These are phyloP conservation scores for Apostichopus parvimensis DNA, from an alignment of 35 echinoderm and acorn worm genomes.

Conservation along the genomic window DNA sequence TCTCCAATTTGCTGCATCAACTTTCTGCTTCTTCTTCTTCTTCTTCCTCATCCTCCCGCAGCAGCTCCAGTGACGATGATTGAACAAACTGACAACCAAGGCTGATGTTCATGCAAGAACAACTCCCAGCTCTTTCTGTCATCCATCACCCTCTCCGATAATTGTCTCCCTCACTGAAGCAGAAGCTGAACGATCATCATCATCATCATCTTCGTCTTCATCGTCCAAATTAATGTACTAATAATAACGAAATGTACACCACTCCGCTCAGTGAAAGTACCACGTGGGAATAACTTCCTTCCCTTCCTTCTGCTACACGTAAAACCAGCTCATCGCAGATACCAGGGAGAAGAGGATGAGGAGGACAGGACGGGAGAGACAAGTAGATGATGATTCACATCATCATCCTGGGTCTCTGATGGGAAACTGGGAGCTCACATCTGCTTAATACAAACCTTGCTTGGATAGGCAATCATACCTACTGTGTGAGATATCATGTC, in stretches of 20 bases:
- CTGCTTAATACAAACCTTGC: not conserved
- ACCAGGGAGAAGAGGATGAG: too few relatives aligned
- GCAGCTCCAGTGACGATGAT: slow-evolving; percentile 1
- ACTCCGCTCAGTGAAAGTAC: not conserved
- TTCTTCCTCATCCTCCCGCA: not conserved
- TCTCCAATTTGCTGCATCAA: not conserved
- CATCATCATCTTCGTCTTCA: slow-evolving; percentile 20
- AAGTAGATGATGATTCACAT: too few relatives aligned
- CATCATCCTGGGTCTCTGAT: too few relatives aligned
- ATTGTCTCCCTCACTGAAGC: slow-evolving; percentile 27
- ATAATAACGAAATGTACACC: slow-evolving; percentile 38
- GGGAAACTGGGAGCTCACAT: too few relatives aligned
- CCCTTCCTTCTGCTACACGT: not conserved
- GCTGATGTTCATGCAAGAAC: slow-evolving; percentile 29
- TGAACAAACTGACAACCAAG: slow-evolving; percentile 43
- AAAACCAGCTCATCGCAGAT: not conserved
- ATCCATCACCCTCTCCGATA: slow-evolving; percentile 45
- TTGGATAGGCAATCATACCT: not conserved
- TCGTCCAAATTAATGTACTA: slow-evolving; percentile 44
- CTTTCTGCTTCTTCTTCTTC: not conserved
- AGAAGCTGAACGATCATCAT: slow-evolving; percentile 30
- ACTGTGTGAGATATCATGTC: not conserved
- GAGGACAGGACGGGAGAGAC: too few relatives aligned
- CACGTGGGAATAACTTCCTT: not conserved
- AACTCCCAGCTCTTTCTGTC: slow-evolving; percentile 9